phyloP scores from a whole-genome alignment of 1,140 invertebrate species.

The Sinonovacula constricta region DNA sequence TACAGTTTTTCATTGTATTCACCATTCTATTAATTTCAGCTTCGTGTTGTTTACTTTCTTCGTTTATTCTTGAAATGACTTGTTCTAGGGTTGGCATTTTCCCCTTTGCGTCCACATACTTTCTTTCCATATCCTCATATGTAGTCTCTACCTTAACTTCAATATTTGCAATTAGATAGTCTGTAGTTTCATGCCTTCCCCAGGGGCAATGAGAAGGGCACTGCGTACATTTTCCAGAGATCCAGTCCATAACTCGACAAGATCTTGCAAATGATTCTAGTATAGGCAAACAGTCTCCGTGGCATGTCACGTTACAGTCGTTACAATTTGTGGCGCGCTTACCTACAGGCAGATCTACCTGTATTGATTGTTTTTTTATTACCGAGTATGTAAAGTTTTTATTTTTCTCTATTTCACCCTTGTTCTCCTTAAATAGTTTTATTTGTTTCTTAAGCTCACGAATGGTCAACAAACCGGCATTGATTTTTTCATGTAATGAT shows the following conservation, averaged over 20 bases:
- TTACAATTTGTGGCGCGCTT: conserved; percentile 60
- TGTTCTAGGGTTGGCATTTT: no score
- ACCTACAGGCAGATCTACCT: conserved; percentile 33
- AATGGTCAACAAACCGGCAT: conserved; percentile 35
- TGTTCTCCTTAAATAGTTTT: conserved; percentile 31
- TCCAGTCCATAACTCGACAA: conserved; percentile 35
- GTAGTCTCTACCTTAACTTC: no score
- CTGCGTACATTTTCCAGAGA: conserved; percentile 32
- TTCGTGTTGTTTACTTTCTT: no score
- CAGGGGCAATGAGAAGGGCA: conserved; percentile 50
- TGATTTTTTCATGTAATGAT: conserved; percentile 41
- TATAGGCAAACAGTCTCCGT: conserved; percentile 43
- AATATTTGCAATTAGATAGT: no score
- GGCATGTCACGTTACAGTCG: conserved; percentile 58
- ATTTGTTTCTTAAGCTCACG: conserved; percentile 27
- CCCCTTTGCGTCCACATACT: no score
- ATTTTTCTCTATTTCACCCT: conserved; percentile 53
- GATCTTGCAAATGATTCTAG: conserved; percentile 23
- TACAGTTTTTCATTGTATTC: no score
- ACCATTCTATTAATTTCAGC: no score
- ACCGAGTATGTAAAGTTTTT: conserved; percentile 52
- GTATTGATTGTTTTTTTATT: conserved; percentile 9
- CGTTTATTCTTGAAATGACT: no score
- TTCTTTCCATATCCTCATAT: no score
- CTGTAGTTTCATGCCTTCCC: conserved; percentile 46